phyloP scores from a whole-genome alignment of 2,113 vertebrate genomes.

The Sceloporus undulatus region DNA sequence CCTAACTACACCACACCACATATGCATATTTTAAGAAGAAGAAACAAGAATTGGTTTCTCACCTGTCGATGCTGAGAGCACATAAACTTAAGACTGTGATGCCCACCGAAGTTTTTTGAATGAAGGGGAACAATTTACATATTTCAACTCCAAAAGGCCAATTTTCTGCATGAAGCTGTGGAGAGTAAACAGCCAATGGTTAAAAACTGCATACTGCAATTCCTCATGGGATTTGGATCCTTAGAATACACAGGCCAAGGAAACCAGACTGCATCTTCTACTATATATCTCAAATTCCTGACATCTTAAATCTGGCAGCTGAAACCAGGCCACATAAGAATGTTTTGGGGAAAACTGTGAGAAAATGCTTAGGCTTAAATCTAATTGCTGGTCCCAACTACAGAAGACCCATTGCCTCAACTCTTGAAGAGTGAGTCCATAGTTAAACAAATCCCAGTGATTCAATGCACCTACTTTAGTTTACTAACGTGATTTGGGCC shows the following conservation, averaged over 20 bases:
- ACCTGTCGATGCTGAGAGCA: constrained; percentile 94
- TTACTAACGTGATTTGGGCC: too few relatives aligned
- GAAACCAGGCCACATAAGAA: not conserved
- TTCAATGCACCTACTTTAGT: too few relatives aligned
- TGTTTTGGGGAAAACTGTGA: too few relatives aligned
- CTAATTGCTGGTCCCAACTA: too few relatives aligned
- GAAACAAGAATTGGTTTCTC: constrained; percentile 44
- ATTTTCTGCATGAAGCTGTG: constrained; percentile 89
- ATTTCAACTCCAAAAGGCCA: constrained; percentile 91
- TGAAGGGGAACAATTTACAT: constrained; percentile 94
- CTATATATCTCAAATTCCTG: not conserved
- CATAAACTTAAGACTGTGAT: constrained; percentile 94
- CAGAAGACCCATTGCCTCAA: too few relatives aligned
- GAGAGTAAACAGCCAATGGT: constrained; percentile 53
- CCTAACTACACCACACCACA: not conserved
- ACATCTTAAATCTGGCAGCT: not conserved
- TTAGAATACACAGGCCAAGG: not conserved
- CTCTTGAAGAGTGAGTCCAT: too few relatives aligned
- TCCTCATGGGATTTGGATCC: not conserved
- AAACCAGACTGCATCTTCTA: not conserved
- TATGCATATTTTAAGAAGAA: constrained; percentile 2
- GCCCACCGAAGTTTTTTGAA: constrained; percentile 93
- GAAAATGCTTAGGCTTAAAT: too few relatives aligned
- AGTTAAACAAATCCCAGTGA: too few relatives aligned
- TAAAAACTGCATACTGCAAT: not conserved